phyloP scores from a whole-genome alignment of 2,888 invertebrate genomes.

The Cataglyphis altisquamis region DNA sequence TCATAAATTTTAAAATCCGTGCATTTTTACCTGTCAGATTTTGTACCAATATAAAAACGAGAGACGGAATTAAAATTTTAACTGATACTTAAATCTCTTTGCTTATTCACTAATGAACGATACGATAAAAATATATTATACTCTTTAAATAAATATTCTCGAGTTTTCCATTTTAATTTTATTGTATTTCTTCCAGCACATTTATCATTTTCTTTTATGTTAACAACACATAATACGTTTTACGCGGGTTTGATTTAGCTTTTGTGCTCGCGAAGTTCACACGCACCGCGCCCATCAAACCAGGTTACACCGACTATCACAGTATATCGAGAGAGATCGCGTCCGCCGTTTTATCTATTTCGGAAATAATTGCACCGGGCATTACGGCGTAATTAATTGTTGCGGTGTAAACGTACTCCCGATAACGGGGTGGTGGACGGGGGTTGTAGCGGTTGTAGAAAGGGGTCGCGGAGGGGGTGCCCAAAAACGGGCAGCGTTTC shows the following conservation, averaged over 20 bases:
- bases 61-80: not conserved
- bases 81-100: not conserved
- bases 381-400: slow-evolving; percentile 75
- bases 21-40: not conserved
- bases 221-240: slow-evolving; percentile 19
- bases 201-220: slow-evolving; percentile 17
- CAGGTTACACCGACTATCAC: slow-evolving; percentile 27
- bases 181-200: not conserved
- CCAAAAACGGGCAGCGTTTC: slow-evolving; percentile 76
- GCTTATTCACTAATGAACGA: not conserved
- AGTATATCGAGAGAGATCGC: slow-evolving; percentile 51
- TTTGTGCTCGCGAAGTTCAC: slow-evolving; percentile 14
- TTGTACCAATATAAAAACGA: not conserved
- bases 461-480: slow-evolving; percentile 49
- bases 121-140: not conserved
- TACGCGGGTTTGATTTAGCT: slow-evolving; percentile 13
- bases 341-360: slow-evolving; percentile 60
- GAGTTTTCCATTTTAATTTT: not conserved
- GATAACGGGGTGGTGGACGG: slow-evolving; percentile 64
- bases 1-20: not conserved
- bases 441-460: slow-evolving; percentile 12
- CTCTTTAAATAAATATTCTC: not conserved
- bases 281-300: slow-evolving; percentile 32
- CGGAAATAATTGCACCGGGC: slow-evolving; percentile 69
- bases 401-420: slow-evolving; percentile 71